Conservation (phyloP, 2,797 vertebrate species). For the Erethizon dorsatum region DNA sequence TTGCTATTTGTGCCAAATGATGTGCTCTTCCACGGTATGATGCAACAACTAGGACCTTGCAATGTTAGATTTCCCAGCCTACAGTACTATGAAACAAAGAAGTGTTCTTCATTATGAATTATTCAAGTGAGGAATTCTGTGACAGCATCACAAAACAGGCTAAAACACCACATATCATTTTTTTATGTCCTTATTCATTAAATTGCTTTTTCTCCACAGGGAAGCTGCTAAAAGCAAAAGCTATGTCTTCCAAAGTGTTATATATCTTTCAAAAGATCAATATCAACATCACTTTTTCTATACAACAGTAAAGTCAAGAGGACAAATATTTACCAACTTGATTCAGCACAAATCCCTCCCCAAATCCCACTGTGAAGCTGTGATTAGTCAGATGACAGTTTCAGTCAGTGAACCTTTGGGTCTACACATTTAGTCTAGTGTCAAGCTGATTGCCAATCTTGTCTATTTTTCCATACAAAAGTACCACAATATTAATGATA, state of each 20-base stretch:
- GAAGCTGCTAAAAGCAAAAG: not conserved
- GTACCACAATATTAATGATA: not conserved
- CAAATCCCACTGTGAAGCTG: not conserved
- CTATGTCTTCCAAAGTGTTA: not conserved
- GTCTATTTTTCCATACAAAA: constrained; percentile 27
- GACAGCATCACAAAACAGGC: not conserved
- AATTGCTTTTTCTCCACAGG: not conserved
- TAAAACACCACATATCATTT: not conserved
- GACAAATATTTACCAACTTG: not conserved
- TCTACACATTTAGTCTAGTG: not conserved
- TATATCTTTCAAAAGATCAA: not conserved
- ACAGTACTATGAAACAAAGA: not conserved
- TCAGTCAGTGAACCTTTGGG: not conserved
- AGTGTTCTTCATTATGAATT: not conserved
- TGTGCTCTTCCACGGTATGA: not conserved
- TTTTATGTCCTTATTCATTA: not conserved
- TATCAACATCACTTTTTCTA: not conserved
- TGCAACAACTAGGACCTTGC: not conserved
- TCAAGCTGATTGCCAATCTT: not conserved
- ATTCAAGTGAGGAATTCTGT: not conserved
- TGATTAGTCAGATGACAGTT: not conserved
- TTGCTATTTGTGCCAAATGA: not conserved
- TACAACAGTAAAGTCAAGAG: not conserved
- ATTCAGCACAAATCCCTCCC: not conserved
- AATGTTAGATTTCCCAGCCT: not conserved